Evolutionary conservation across 2,113 vertebrate species (phyloP).

Genomic region (Nyctibius bracteatus): DNA sequence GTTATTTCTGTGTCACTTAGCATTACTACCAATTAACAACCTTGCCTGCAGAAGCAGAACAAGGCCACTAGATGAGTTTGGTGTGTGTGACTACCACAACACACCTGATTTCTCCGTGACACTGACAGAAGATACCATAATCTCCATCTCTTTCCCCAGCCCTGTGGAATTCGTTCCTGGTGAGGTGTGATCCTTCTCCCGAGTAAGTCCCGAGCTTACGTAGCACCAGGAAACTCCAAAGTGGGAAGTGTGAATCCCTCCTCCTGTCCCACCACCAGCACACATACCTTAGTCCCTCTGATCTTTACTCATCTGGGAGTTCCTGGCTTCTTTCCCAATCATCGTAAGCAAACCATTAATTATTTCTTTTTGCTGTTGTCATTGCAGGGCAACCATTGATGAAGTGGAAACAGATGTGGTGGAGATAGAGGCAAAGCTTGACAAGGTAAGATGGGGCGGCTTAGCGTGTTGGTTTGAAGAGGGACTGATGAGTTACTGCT

Average conservation of each 20-base stretch:
- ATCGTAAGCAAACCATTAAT: neutral
- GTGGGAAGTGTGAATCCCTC: neutral
- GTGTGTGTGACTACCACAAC: neutral
- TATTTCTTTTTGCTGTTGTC: neutral
- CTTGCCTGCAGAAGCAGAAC: neutral
- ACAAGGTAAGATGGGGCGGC: constrained; percentile 83
- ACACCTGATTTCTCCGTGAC: neutral
- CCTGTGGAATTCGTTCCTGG: neutral
- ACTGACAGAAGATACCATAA: neutral
- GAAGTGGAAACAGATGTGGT: constrained; percentile 97
- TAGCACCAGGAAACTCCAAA: neutral
- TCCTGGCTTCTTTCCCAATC: neutral
- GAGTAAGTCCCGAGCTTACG: accelerated
- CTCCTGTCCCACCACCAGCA: neutral
- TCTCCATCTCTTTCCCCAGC: neutral
- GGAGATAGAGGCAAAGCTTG: constrained; percentile 94
- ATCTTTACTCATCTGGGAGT: neutral
- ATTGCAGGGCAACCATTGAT: constrained; percentile 90
- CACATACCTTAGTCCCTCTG: neutral
- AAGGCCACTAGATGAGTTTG: neutral
- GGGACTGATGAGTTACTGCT: neutral
- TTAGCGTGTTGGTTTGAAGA: accelerated
- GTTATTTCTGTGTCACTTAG: neutral
- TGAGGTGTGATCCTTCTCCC: neutral
- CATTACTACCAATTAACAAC: neutral